Percentiles rank a stretch among this genome's conserved stretches.
phyloP scores from a whole-genome alignment of 2,113 vertebrate species.

The Redunca redunca region DNA sequence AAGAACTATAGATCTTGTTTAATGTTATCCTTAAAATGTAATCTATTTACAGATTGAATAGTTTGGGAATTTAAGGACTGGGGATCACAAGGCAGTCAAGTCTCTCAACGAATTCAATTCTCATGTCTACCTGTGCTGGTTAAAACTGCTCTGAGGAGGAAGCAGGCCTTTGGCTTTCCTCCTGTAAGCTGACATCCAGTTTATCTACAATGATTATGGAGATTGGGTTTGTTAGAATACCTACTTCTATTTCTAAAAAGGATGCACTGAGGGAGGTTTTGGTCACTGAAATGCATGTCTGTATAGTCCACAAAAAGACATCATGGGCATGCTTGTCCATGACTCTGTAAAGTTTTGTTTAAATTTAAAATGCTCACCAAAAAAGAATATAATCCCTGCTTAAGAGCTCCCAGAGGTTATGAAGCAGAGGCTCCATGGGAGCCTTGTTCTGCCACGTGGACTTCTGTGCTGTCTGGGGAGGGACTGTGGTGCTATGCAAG shows the following conservation, averaged over 20 bases:
- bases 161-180: not conserved
- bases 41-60: not conserved
- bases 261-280: not conserved
- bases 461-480: not conserved
- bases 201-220: not conserved
- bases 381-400: not conserved
- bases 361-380: not conserved
- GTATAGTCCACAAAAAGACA: not conserved
- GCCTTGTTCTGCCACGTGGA: not conserved
- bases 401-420: not conserved
- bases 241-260: not conserved
- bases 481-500: fast-evolving
- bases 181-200: not conserved
- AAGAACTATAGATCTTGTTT: not conserved
- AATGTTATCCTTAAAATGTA: not conserved
- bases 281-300: not conserved
- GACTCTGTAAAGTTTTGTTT: not conserved
- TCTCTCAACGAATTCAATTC: not conserved
- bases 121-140: not conserved
- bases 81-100: not conserved
- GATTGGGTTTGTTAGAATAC: not conserved
- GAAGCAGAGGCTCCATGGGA: not conserved
- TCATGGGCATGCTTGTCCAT: fast-evolving
- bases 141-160: not conserved
- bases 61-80: not conserved